Evolutionary conservation across 2,888 invertebrate genomes (phyloP), one percentile per base, ranked within the genome.

Genomic region (Melieria picta): DNA sequence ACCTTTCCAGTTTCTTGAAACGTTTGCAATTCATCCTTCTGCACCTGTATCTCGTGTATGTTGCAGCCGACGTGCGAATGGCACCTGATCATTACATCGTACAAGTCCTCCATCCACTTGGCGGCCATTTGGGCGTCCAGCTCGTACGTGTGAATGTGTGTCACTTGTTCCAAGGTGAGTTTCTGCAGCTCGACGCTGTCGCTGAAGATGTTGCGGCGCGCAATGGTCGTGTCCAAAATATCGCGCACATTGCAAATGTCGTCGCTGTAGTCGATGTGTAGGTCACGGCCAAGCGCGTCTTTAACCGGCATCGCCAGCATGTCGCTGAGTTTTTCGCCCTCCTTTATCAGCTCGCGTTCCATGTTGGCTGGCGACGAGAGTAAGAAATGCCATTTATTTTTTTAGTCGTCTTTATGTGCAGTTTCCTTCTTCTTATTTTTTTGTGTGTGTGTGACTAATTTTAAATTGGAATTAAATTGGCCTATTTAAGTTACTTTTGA

Each of bases 1-100:
- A 93, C 94, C 88, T 91, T 91, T 61, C 94, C 93, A 62, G 94
- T 94, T 82, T 93, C 91, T 84, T 94, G 93, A 85, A 94, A 92
- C 74, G 91, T 89, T 81, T 91, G 91, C 83, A 93, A 90, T 79
- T 93, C 92, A 74, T 92, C 91, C 86, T 93, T 93, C 81, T 94
- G 91, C 71, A 88, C 86, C 82, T 93, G 92, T 74, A 93, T 92
- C 87, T 94, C 94, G 73, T 90, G 89, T 13, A 91, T 90, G 72
- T 90, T 91, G 80, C 91, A 91, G n/a, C 93, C 93, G 69, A 93
- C 91, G 81, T 93, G 91, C 74, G 91, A 90, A 80, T 93, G 92
- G 76, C 91, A 90, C 77, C 89, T 89, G 75, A 92, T 86, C 87
- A 94, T 89, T 72, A 93, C 92, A 62, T 91, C 89, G 83, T 91